Base-by-base conservation (phyloP, 2,113 vertebrate genomes). In the Semnopithecus entellus region DNA sequence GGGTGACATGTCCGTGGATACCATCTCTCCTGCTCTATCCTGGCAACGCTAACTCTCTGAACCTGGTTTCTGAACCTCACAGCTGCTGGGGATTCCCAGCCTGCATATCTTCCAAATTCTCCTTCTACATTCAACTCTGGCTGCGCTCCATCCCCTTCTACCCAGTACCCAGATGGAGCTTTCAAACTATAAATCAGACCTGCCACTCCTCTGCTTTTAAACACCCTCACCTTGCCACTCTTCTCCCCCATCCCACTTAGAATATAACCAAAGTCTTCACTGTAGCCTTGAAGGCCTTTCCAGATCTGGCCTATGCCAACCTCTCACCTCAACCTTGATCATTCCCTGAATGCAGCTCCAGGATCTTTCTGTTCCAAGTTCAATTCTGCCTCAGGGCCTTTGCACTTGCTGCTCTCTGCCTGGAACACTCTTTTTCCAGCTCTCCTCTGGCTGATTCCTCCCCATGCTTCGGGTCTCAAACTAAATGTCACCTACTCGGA, bases 111-210 rank as follows among this genome's bases (percentile, higher is more conserved):
- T 94, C 72, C 94, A 78, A 83, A 76, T 48, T 43, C 23, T 35
- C 20, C 38, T 95, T n/a, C 52, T 48, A 17, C 14, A 88, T 35
- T 55, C 72, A 93, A n/a, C 45, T 87, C 48, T 25, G 72, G 86
- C 35, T 81, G 43, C 8, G n/a, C 59, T 59, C 95, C 35, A 79
- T 80, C 73, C 52, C 38, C 92, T 13, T 85, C 80, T 90, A 80
- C 57, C 55, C 73, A 80, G 43, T 59, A 96, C 92, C 70, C 84
- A 92, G 88, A 95, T 52, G 48, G 80, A 93, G 84, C 50, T 92
- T 92, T 55, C 88, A 90, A 86, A 50, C 40, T 73, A 86, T 75
- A 80, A 88, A 81, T 91, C 70, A 85, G 68, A 90, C n/a, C 66
- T 45, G n/a, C 25, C 82, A 76, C 8, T 52, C 16, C 22, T 82